phyloP scores from a whole-genome alignment of 2,797 vertebrate species.

The Sandelia bainsii region DNA sequence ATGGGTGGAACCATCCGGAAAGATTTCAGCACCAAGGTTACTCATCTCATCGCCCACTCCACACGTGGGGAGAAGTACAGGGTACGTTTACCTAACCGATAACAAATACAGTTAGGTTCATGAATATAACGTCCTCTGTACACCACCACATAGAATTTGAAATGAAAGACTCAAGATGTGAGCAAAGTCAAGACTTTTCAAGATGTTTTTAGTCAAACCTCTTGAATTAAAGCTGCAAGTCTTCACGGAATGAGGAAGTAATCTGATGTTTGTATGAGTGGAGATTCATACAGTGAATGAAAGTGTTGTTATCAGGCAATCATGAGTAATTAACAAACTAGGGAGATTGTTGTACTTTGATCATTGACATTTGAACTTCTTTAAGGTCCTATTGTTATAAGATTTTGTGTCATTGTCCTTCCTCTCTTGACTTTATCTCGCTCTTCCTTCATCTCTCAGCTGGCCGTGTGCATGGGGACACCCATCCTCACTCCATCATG shows the following conservation, averaged over 20 bases:
- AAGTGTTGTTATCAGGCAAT: slow-evolving; percentile 4
- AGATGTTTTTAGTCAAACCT: no score
- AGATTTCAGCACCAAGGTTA: slow-evolving; percentile 97
- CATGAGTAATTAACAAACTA: slow-evolving; percentile 37
- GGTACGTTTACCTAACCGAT: slow-evolving; percentile 76
- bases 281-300: no score
- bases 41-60: slow-evolving; percentile 94
- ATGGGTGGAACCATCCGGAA: slow-evolving; percentile 97
- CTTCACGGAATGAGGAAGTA: no score
- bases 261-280: no score
- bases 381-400: slow-evolving; percentile 1
- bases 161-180: no score
- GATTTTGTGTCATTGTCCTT: not conserved
- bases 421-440: not conserved
- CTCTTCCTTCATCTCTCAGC: slow-evolving; percentile 72
- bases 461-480: slow-evolving; percentile 96
- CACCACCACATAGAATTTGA: no score
- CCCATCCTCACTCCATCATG: slow-evolving; percentile 95
- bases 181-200: no score
- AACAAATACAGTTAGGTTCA: no score
- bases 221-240: no score
- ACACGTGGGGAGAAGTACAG: slow-evolving; percentile 98
- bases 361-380: slow-evolving; percentile 9
- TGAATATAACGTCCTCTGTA: no score
- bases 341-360: not conserved